Evolutionary conservation across 2,888 invertebrate genomes (phyloP).

Genomic region (Heliconius cydno): DNA sequence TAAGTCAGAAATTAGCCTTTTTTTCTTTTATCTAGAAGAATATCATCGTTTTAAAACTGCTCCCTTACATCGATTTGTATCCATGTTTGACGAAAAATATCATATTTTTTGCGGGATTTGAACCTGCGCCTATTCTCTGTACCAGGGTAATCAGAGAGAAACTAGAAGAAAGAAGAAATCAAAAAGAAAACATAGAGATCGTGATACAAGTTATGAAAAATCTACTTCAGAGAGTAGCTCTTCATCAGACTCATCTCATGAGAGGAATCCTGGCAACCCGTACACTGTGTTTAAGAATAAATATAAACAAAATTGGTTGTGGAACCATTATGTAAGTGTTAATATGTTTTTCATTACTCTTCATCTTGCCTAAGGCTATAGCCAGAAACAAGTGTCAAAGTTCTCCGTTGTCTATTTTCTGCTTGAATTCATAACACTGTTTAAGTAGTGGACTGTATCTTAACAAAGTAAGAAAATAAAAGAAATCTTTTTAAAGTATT

Average conservation of each 20-base stretch:
- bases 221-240: conserved; percentile 11
- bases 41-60: background rate
- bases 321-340: conserved; percentile 57
- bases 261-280: conserved; percentile 72
- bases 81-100: no score
- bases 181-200: conserved; percentile 35
- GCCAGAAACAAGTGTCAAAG: no score
- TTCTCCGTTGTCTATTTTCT: no score
- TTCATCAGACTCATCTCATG: conserved; percentile 53
- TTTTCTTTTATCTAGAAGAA: background rate
- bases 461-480: no score
- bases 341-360: background rate
- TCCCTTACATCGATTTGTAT: background rate
- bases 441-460: no score
- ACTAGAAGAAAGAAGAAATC: conserved; percentile 29
- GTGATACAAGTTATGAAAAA: conserved; percentile 14
- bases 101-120: no score
- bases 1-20: background rate
- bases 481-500: no score
- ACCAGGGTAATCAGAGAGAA: background rate
- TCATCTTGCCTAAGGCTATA: background rate
- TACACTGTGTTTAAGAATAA: conserved; percentile 66
- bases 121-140: no score
- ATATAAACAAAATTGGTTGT: conserved; percentile 70
- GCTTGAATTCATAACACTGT: no score